A percentile compares a stretch with the other conserved stretches of the same genome.
phyloP scores from a whole-genome alignment of 2,888 invertebrate genomes.

The Ophioninae sp. region DNA sequence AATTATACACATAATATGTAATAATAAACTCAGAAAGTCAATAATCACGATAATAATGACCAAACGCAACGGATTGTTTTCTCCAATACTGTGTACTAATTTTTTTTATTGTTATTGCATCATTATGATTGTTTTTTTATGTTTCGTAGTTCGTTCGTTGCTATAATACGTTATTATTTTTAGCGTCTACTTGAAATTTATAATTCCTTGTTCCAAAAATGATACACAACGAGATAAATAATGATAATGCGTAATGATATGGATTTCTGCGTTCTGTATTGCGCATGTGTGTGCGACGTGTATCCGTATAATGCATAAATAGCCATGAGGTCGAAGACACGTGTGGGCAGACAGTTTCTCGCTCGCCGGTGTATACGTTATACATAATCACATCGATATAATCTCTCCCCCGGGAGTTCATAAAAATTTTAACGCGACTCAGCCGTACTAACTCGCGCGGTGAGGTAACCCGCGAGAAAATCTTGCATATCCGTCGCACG shows the following conservation, averaged over 20 bases:
- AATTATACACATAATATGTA: no score
- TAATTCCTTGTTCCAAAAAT: neutral
- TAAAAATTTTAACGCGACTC: constrained; percentile 47
- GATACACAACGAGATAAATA: neutral
- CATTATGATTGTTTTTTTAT: no score
- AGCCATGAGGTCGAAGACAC: constrained; percentile 60
- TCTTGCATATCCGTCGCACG: constrained; percentile 38
- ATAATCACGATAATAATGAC: no score
- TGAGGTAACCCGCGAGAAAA: constrained; percentile 57
- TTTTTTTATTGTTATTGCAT: neutral
- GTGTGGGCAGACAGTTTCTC: constrained; percentile 61
- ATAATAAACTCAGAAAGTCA: no score
- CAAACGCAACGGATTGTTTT: no score
- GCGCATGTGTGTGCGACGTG: neutral
- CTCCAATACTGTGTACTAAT: no score
- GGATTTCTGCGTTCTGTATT: constrained; percentile 9
- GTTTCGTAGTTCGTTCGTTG: no score
- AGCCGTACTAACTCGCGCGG: constrained; percentile 2
- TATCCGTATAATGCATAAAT: constrained; percentile 50
- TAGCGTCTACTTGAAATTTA: neutral
- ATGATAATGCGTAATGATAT: constrained; percentile 19
- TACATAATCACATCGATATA: constrained; percentile 59
- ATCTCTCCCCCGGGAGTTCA: constrained; percentile 48
- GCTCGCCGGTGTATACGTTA: constrained; percentile 38
- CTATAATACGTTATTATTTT: no score